A percentile compares a stretch with the other conserved stretches of the same genome.
phyloP scores from a whole-genome alignment of 2,888 invertebrate species.

The Hybos culiciformis region DNA sequence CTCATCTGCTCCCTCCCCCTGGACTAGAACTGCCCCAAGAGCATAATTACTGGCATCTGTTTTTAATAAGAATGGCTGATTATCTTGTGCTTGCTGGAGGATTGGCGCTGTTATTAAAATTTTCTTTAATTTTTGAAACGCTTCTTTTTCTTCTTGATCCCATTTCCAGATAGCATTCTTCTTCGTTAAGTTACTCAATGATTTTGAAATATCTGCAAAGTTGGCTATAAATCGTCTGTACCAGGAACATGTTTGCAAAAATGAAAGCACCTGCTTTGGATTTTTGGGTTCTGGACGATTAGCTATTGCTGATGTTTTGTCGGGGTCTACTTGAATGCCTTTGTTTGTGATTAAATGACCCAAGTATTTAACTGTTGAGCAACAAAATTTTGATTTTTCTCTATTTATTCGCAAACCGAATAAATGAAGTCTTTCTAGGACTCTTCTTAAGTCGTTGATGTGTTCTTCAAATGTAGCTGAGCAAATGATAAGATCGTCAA shows the following conservation, averaged over 20 bases:
- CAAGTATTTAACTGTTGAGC: slow-evolving; percentile 3
- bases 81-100: slow-evolving; percentile 16
- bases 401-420: slow-evolving; percentile 14
- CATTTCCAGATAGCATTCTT: slow-evolving; percentile 19
- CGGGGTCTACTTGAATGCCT: slow-evolving; percentile 5
- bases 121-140: slow-evolving; percentile 14
- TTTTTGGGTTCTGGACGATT: slow-evolving; percentile 14
- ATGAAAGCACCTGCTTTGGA: no score
- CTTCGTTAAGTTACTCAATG: slow-evolving; percentile 18
- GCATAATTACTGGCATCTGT: slow-evolving; percentile 22
- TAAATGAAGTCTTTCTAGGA: slow-evolving; percentile 16
- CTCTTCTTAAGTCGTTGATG: slow-evolving; percentile 16
- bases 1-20: slow-evolving; percentile 16
- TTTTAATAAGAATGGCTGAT: slow-evolving; percentile 19
- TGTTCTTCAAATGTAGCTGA: slow-evolving; percentile 16
- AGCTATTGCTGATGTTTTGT: slow-evolving; percentile 2
- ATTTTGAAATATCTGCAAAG: slow-evolving; percentile 19
- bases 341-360: slow-evolving; percentile 1
- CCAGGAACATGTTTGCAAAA: no score
- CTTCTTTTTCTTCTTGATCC: slow-evolving; percentile 13
- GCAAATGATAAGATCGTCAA: slow-evolving; percentile 20
- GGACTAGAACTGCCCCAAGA: no score
- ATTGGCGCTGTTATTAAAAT: slow-evolving; percentile 13
- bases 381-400: no score
- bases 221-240: slow-evolving; percentile 21